Evolutionary conservation across 1,140 invertebrate species (phyloP), one percentile per base, ranked within the genome.

Genomic region (Meteorus sp.): DNA sequence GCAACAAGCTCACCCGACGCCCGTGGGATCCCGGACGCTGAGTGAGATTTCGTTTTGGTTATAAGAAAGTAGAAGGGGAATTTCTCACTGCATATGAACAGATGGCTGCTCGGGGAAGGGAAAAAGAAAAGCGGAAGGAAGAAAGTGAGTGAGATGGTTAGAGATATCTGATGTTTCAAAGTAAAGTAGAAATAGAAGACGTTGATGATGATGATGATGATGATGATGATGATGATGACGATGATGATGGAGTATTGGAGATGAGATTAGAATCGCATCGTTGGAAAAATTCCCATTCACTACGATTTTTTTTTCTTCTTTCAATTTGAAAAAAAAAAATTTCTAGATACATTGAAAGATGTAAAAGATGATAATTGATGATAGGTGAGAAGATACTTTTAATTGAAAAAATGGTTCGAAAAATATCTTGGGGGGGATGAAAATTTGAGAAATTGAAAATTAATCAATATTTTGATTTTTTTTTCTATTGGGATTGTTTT

Each of bases 21-120:
- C 25, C 47, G 27, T 50, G 50, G 33, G 48, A 35, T 22, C 35
- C 65, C 67, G 61, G 65, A 67, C 57, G 67, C 68, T n/a, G n/a
- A n/a, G 39, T 31, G 7, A 22, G 17, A 29, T 33, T 44, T 47
- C n/a, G 13, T 53, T 27, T 20, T 35, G 33, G 41, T 17, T 17
- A 31, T 20, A 31, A 17, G 33, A 53, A 37, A 19, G 27, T 15
- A 53, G 35, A 11, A 25, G 9, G 1, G 22, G 9, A 45, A 25
- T 25, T 13, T 59, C 20, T 33, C 29, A 22, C 15, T 51, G 27
- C 31, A n/a, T 35, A 19, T 25, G 43, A 45, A 60, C 44, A 56
- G 55, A 56, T 56, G 55, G 22, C n/a, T 37, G 41, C 31, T 27
- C 11, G 5, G 45, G 23, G 35, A 13, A 9, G n/a, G n/a, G 22